A percentile compares a stretch with the other conserved stretches of the same genome.
These are phyloP conservation scores for Thamnophis elegans DNA, from an alignment of 2,797 vertebrate genomes.

Conservation along the genomic window DNA sequence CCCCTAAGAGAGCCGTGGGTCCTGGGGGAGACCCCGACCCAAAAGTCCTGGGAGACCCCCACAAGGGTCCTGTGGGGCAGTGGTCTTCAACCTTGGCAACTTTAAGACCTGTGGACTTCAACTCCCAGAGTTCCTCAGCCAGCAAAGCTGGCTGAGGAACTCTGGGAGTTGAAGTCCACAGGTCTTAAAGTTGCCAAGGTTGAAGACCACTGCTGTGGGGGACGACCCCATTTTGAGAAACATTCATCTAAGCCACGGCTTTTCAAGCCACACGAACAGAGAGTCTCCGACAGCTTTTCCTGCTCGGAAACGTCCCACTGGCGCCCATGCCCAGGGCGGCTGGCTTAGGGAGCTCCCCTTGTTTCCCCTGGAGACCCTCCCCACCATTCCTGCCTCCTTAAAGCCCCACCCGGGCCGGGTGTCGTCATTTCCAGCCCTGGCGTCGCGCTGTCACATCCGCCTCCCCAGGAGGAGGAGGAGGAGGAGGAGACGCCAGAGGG, in stretches of 20 bases:
- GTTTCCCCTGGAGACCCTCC: not conserved
- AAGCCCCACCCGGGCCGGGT: not conserved
- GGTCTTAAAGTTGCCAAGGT: too few species aligned
- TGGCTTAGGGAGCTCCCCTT: too few species aligned
- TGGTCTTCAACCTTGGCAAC: too few species aligned
- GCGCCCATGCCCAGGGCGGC: not conserved
- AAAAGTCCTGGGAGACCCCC: too few species aligned
- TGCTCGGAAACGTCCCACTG: not conserved
- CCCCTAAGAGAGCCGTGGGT: not conserved
- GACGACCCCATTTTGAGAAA: not conserved
- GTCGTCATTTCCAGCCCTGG: constrained; percentile 21
- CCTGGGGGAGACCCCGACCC: not conserved
- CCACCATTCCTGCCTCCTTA: not conserved
- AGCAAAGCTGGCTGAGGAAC: too few species aligned
- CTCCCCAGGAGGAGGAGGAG: not conserved
- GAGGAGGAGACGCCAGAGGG: not conserved
- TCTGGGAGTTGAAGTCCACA: too few species aligned
- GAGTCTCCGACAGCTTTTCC: not conserved
- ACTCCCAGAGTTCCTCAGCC: too few species aligned
- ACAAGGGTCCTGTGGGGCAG: not conserved
- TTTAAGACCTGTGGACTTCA: too few species aligned
- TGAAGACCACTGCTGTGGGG: too few species aligned
- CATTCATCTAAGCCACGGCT: not conserved
- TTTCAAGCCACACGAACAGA: not conserved
- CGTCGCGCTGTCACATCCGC: constrained; percentile 26